These are phyloP conservation scores for Cataglyphis livida DNA, from an alignment of 2,888 invertebrate species.

Conservation along the genomic window DNA sequence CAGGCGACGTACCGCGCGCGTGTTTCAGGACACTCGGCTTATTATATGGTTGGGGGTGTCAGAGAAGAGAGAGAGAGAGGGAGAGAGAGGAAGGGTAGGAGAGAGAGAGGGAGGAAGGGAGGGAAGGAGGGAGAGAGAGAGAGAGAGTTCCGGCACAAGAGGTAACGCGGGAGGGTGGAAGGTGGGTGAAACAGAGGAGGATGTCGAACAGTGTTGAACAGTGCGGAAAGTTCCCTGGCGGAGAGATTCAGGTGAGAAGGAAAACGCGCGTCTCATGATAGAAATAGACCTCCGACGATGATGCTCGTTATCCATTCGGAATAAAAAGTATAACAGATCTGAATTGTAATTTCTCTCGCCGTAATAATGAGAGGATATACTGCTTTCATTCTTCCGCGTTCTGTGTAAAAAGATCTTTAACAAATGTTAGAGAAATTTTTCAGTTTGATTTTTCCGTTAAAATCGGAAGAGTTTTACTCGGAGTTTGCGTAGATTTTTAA, in stretches of 20 bases:
- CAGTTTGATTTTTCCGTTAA: neutral
- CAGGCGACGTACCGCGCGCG: constrained; percentile 42
- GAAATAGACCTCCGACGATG: constrained; percentile 33
- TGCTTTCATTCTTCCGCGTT: neutral
- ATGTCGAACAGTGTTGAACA: constrained; percentile 2
- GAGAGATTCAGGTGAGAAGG: constrained; percentile 42
- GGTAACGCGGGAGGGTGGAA: neutral
- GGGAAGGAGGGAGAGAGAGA: neutral
- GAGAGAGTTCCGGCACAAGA: neutral
- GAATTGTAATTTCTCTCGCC: neutral
- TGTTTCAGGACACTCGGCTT: constrained; percentile 44
- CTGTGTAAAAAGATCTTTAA: neutral
- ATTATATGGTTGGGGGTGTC: constrained; percentile 39
- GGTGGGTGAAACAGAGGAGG: neutral
- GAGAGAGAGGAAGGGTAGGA: neutral
- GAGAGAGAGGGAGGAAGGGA: neutral
- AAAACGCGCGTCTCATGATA: constrained; percentile 24
- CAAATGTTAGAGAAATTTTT: neutral
- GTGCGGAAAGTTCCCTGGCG: constrained; percentile 28
- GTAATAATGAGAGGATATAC: neutral
- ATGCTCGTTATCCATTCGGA: constrained; percentile 36
- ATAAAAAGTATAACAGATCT: constrained; percentile 20
- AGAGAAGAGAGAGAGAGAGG: constrained; percentile 3
- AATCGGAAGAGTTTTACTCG: neutral
- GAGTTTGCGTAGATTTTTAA: neutral